Conservation (phyloP, 1,140 invertebrate genomes). For the Odontomachus brunneus region DNA sequence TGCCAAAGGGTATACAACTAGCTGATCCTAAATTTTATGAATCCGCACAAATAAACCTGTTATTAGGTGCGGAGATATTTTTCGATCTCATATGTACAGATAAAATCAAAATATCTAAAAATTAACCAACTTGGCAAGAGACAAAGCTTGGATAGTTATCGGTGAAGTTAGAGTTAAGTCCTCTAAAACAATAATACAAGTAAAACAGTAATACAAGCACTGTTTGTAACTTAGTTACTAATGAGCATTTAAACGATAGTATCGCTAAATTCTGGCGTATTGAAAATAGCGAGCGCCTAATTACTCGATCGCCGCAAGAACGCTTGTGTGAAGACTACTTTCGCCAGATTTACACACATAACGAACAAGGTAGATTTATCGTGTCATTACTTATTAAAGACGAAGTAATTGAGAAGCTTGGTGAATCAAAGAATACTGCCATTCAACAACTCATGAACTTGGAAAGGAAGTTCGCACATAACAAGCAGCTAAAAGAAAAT, state of each 20-base stretch:
- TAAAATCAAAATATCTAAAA: not conserved
- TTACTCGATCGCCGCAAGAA: no score
- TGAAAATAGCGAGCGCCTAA: not conserved
- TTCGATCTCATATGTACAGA: not conserved
- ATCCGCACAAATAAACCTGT: no score
- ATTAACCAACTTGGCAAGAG: not conserved
- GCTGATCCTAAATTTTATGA: no score
- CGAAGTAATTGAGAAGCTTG: fast-evolving
- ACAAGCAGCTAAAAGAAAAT: not conserved
- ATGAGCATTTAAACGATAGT: not conserved
- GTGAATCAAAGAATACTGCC: not conserved
- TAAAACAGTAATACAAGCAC: no score
- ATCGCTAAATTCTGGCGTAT: not conserved
- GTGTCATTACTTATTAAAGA: no score
- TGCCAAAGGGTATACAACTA: no score
- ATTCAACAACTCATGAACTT: not conserved
- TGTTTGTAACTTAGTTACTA: not conserved
- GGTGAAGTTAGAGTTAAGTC: not conserved
- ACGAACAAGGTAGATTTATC: not conserved
- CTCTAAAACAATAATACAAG: no score
- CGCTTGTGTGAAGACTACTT: not conserved
- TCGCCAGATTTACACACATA: not conserved
- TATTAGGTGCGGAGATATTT: no score
- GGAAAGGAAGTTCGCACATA: not conserved
- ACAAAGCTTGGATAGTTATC: not conserved